These are phyloP conservation scores for Arbacia lixula DNA, from an alignment of 53 echinoderm and acorn worm genomes.

Conservation along the genomic window DNA sequence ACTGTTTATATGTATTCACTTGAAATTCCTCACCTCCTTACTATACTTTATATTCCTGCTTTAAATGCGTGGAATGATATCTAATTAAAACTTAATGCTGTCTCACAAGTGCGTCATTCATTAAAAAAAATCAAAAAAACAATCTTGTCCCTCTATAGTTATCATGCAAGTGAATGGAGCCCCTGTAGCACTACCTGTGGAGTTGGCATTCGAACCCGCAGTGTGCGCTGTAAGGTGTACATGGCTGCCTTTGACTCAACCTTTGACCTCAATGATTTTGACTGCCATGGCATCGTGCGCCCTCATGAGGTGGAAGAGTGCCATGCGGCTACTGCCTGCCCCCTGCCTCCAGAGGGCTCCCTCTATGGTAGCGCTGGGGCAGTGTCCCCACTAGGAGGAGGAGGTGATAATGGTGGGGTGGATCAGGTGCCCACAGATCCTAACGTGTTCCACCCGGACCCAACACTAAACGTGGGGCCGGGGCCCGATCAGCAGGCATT, in stretches of 20 bases:
- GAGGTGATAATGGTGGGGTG: neutral
- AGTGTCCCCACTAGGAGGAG: neutral
- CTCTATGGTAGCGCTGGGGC: conserved; percentile 12
- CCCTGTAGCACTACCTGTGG: conserved; percentile 80
- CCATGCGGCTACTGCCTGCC: conserved; percentile 29
- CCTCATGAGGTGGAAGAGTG: conserved; percentile 69
- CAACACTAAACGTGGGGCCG: conserved; percentile 29
- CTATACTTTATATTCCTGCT: no score
- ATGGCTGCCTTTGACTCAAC: conserved; percentile 56
- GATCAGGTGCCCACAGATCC: conserved; percentile 16
- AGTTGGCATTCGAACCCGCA: conserved; percentile 65
- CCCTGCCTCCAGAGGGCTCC: conserved; percentile 3
- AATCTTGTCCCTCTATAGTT: conserved; percentile 52
- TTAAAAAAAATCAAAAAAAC: no score
- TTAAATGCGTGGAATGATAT: no score
- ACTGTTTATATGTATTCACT: no score
- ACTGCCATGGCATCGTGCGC: conserved; percentile 51
- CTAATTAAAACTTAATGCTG: no score
- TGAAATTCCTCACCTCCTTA: no score
- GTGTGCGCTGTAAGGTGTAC: conserved; percentile 75
- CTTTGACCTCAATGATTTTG: conserved; percentile 51
- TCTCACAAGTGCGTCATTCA: no score
- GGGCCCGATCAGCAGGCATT: conserved; percentile 51
- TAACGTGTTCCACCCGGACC: conserved; percentile 36
- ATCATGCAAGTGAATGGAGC: conserved; percentile 71